Percentiles rank a stretch among this genome's conserved stretches.
Evolutionary conservation across 2,113 vertebrate genomes (phyloP).

Genomic region (Macrotus californicus): DNA sequence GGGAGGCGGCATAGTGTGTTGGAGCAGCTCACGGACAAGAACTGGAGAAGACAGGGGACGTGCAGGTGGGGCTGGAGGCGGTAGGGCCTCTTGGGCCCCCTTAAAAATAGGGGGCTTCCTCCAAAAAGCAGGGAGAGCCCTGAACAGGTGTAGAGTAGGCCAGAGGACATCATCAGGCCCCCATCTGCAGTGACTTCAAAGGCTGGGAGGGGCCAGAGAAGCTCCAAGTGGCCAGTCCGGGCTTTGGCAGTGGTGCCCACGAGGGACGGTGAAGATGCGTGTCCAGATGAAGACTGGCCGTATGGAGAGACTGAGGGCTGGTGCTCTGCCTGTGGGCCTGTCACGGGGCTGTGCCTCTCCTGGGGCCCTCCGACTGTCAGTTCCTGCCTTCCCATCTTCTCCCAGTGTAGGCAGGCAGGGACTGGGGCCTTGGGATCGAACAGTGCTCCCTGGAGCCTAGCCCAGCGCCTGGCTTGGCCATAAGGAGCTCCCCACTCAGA

Average conservation of each 20-base stretch:
- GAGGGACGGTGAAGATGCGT: not conserved
- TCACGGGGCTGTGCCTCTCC: not conserved
- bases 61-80: not conserved
- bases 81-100: not conserved
- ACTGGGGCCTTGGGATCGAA: not conserved
- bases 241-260: not conserved
- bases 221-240: no score
- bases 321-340: no score
- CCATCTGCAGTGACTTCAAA: not conserved
- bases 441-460: not conserved
- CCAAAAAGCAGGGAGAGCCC: not conserved
- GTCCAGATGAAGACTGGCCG: accelerated
- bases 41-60: accelerated
- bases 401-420: not conserved
- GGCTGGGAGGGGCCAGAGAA: no score
- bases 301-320: no score
- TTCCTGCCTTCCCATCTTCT: not conserved
- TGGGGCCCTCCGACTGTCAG: not conserved
- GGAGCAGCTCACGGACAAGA: not conserved
- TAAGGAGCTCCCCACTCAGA: not conserved
- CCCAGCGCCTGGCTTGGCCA: not conserved
- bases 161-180: not conserved
- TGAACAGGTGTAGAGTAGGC: not conserved
- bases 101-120: not conserved
- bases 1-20: not conserved